Evolutionary conservation across 2,797 vertebrate species (phyloP), one percentile per base, ranked within the genome.

Genomic region (Danio jaintianensis): DNA sequence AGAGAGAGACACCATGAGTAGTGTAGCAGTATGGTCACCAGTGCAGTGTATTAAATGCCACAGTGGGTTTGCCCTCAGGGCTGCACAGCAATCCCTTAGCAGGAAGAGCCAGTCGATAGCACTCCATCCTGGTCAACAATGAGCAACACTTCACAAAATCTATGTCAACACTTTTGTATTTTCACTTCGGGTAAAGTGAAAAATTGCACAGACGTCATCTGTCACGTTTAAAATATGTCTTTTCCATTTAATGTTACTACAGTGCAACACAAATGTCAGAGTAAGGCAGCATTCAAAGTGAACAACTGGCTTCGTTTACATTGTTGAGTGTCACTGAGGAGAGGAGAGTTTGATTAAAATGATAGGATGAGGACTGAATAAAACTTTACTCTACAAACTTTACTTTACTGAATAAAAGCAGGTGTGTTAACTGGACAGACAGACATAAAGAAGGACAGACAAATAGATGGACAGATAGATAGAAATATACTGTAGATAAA

Each of bases 11-110:
- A 29, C 47, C 50, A 52, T 67, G 86, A 83, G 75, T 90, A 86
- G 50, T 87, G 92, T 86, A 86, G 91, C 89, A 89, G 53, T 89
- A 91, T 86, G 87, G 91, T 89, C 91, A 87, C 91, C 83, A 90
- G 91, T 90, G 89, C 89, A 93, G 93, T 94, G 91, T 94, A 94
- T 94, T 94, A 94, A 93, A 93, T 88, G 92, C 91, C 93, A 94
- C 92, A 91, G 92, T 91, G 86, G 91, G 90, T 93, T 93, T 93
- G 90, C 93, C 92, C 90, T 89, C 53, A 84, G 91, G 89, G 90
- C 86, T 87, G 71, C 88, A 90, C 91, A 92, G 90, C 91, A 89
- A 89, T 92, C 92, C 90, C 90, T 88, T 78, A 58, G 87, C 90
- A 89, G 89, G 90, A 91, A 91, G 89, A 86, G 86, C 88, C 89